A percentile compares a stretch with the other conserved stretches of the same genome.
phyloP scores from a whole-genome alignment of 2,888 invertebrate genomes.

The Chromoteleia sp. region DNA sequence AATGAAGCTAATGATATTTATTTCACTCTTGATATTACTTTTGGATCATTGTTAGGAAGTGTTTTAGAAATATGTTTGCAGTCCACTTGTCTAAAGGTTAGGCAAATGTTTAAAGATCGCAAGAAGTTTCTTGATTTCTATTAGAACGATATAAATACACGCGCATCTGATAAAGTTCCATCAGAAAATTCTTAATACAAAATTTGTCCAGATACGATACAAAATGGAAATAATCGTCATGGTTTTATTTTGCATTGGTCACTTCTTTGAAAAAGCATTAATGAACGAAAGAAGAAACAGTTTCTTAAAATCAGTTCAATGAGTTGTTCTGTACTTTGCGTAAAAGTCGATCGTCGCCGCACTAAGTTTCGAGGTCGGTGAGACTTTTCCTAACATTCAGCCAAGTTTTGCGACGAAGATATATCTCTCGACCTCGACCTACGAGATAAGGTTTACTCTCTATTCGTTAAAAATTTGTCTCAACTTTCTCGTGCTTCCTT shows the following conservation, averaged over 20 bases:
- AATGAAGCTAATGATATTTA: constrained; percentile 66
- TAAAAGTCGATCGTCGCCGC: constrained; percentile 45
- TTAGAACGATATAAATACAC: too few relatives aligned
- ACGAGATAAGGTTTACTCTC: constrained; percentile 52
- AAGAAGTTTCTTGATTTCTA: background rate
- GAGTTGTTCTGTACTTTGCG: constrained; percentile 52
- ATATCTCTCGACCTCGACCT: constrained; percentile 64
- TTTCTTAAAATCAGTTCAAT: constrained; percentile 51
- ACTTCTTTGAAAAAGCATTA: constrained; percentile 19
- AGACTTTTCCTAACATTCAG: constrained; percentile 60
- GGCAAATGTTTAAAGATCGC: background rate
- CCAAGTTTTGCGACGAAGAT: constrained; percentile 58
- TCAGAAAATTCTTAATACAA: too few relatives aligned
- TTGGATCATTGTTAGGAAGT: constrained; percentile 6
- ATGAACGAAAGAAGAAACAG: too few relatives aligned
- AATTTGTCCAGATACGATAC: too few relatives aligned
- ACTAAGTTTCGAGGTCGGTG: constrained; percentile 61
- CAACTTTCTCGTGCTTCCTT: constrained; percentile 21
- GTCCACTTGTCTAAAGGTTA: constrained; percentile 14
- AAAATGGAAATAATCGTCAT: too few relatives aligned
- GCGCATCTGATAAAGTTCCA: too few relatives aligned
- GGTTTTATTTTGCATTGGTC: too few relatives aligned
- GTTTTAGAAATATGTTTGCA: constrained; percentile 19
- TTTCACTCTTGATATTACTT: constrained; percentile 57
- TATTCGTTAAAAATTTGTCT: constrained; percentile 55